Evolutionary conservation across 2,113 vertebrate species (phyloP).

Genomic region (chimpanzee (Pan troglodytes)): NHGRI_mPanTro3-v2.1_pri NC_072398.2:132459001-132459500

Average conservation of each 20-base stretch:
- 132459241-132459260: neutral
- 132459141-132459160: no score
- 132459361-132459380: neutral
- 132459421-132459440: neutral
- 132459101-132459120: neutral
- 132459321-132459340: neutral
- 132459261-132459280: neutral
- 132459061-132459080: neutral
- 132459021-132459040: neutral
- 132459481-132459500: neutral
- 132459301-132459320: neutral
- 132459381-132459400: neutral
- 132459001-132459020: neutral
- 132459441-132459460: neutral
- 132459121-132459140: neutral
- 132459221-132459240: neutral
- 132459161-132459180: no score
- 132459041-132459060: neutral
- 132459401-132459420: neutral
- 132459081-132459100: neutral
- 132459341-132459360: neutral
- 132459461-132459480: neutral
- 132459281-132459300: neutral
- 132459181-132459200: no score
- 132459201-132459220: neutral